Conservation (phyloP, 1,140 invertebrate genomes). For the Heliconius hewitsoni region DNA sequence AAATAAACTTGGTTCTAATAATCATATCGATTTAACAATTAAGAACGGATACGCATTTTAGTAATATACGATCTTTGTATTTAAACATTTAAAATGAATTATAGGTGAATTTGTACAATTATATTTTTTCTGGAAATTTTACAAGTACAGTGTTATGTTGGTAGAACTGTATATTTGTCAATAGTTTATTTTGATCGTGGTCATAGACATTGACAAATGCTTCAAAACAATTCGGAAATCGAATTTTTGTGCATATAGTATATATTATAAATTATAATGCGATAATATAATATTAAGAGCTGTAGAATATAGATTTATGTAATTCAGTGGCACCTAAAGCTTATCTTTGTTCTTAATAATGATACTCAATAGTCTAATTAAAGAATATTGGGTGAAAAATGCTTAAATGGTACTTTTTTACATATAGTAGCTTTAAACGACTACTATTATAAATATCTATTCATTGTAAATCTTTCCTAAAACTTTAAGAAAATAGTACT, state of each 20-base stretch:
- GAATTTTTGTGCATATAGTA: background rate
- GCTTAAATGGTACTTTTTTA: background rate
- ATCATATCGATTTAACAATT: background rate
- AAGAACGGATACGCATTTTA: background rate
- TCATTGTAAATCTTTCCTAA: background rate
- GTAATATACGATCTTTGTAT: background rate
- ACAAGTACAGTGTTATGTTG: background rate
- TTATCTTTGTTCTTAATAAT: background rate
- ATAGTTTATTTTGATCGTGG: background rate
- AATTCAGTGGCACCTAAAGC: background rate
- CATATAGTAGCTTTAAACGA: background rate
- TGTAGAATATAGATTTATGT: background rate
- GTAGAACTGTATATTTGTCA: constrained; percentile 6
- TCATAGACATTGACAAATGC: background rate
- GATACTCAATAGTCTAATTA: background rate
- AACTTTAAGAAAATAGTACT: background rate
- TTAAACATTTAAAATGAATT: background rate
- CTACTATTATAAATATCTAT: background rate
- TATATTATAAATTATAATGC: background rate
- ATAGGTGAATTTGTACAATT: background rate
- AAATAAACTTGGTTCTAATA: background rate
- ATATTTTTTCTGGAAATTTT: background rate
- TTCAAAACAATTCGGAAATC: background rate
- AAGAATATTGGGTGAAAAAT: background rate
- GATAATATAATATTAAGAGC: background rate